These are phyloP conservation scores for Trypoxylus dichotomus DNA, from an alignment of 1,140 invertebrate species.

Conservation along the genomic window DNA sequence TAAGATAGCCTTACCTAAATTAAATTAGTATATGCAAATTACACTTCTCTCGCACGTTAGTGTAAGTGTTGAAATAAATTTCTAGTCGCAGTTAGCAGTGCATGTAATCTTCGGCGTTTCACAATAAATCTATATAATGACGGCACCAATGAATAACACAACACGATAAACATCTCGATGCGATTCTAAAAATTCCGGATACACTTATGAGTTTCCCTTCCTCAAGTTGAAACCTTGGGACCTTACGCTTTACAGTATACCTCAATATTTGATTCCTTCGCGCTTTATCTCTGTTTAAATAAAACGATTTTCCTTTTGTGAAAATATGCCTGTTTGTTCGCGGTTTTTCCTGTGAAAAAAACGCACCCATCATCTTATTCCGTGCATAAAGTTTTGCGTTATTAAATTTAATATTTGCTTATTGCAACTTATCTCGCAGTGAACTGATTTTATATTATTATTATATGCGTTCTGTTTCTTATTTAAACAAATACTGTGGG, in stretches of 20 bases:
- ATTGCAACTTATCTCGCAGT: constrained; percentile 9
- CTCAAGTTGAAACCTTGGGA: too few species aligned
- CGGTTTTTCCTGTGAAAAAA: neutral
- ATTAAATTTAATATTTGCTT: constrained; percentile 13
- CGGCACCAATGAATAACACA: too few species aligned
- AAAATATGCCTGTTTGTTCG: neutral
- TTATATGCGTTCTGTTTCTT: constrained; percentile 11
- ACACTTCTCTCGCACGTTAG: neutral
- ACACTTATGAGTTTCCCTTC: too few species aligned
- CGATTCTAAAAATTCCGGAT: neutral
- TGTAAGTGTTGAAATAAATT: neutral
- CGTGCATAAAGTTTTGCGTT: neutral
- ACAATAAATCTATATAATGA: neutral
- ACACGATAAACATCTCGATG: neutral
- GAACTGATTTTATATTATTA: neutral
- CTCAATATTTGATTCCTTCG: neutral
- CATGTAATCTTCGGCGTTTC: neutral
- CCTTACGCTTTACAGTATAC: neutral
- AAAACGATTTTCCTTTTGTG: constrained; percentile 1
- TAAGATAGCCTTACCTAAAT: constrained; percentile 19
- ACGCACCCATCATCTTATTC: neutral
- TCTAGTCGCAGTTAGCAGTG: neutral
- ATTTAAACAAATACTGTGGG: constrained; percentile 1
- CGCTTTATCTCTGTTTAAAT: neutral
- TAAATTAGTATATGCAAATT: neutral